These are phyloP conservation scores for Cebus imitator DNA, from an alignment of 2,113 vertebrate genomes.

Conservation along the genomic window DNA sequence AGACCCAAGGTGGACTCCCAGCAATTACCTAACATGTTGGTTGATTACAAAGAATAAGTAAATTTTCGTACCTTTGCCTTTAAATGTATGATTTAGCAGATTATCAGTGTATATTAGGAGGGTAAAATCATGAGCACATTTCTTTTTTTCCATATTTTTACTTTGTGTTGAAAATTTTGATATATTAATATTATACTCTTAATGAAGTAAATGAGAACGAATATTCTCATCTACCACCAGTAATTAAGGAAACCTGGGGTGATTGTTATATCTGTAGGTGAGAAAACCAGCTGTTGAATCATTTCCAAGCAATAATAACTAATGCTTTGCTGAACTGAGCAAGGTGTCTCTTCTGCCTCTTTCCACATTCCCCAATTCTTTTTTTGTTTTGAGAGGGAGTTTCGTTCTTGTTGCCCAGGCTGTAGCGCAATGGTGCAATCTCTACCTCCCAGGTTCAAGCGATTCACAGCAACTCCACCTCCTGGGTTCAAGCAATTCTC, in stretches of 20 bases:
- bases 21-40: neutral
- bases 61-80: neutral
- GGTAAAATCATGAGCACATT: neutral
- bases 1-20: neutral
- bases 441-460: too few species aligned
- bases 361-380: neutral
- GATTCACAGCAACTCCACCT: too few species aligned
- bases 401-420: too few species aligned
- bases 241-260: constrained; percentile 43
- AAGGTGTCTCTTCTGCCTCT: neutral
- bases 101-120: neutral
- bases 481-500: too few species aligned
- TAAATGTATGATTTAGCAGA: neutral
- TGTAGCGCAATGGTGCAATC: too few species aligned
- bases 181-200: constrained; percentile 28
- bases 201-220: constrained; percentile 25
- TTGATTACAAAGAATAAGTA: neutral
- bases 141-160: neutral
- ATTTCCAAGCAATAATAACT: constrained; percentile 21
- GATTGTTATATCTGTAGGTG: neutral
- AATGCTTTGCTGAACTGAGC: constrained; percentile 30
- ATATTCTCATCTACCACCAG: constrained; percentile 18
- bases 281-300: constrained; percentile 36
- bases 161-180: neutral
- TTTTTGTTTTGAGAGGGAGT: too few species aligned